Evolutionary conservation across 2,888 invertebrate genomes (phyloP), one percentile per base, ranked within the genome.

Genomic region (Drosophila dives): DNA sequence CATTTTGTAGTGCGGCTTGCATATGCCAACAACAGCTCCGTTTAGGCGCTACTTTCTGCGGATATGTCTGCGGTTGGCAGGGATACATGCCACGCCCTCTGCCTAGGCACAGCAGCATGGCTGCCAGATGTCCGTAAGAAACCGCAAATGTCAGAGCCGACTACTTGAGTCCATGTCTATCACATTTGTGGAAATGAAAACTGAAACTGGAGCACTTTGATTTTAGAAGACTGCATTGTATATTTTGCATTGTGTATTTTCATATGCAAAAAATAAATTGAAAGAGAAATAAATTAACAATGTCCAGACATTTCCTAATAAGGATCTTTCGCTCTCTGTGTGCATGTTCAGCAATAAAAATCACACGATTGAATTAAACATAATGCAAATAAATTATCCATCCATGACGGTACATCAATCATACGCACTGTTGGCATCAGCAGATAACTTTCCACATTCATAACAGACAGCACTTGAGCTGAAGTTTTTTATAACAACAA

Each of bases 71-170:
- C 59, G 58, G 51, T 58, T 84, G 84, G 74, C 87, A 84, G 74
- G 82, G 85, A 78, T 82, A 82, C 65, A 82, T 80, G 66, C 85
- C 82, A 66, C 80, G 87, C 84, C 84, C 72, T 55, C 58, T 26
- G 70, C 68, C 61, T 45, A 61, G 49, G 50, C 50, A 61, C 20
- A 45, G 64, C 62, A 26, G 45, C 56, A 38, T 42, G 34, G 12
- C 38, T 42, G 65, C 51, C 64, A 69, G 20, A 42, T 62, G 51
- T 58, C 54, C 60, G 23, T 55, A 71, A 76, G 81, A 77, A 63
- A 64, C 56, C 38, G 56, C 58, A 61, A 45, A 55, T 42, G 68
- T 34, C 59, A 63, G 36, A 23, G 54, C 23, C 59, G 51, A 29
- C 51, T 38, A 61, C 81, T 74, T 58, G 38, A 74, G 65, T 59